Conservation (phyloP, 2,113 vertebrate species). For the Ctenomys sociabilis region DNA sequence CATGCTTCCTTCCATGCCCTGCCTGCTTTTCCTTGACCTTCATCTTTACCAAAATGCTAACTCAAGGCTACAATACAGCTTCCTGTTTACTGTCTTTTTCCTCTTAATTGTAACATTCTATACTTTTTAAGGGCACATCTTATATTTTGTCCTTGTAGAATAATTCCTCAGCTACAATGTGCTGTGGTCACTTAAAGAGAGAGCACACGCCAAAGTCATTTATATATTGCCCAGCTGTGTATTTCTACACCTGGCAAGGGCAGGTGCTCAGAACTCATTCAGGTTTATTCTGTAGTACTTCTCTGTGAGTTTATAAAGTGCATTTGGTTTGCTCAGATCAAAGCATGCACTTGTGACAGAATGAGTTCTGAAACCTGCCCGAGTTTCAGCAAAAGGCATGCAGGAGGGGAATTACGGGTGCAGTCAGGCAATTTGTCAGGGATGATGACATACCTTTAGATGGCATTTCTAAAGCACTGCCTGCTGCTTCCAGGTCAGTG, state of each 20-base stretch:
- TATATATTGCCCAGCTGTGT: background rate
- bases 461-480: background rate
- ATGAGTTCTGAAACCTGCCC: background rate
- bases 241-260: background rate
- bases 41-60: background rate
- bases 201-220: background rate
- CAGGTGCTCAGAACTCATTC: background rate
- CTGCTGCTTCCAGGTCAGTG: background rate
- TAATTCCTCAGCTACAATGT: background rate
- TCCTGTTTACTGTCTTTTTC: background rate
- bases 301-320: constrained; percentile 8
- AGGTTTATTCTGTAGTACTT: background rate
- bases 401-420: background rate
- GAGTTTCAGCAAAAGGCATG: background rate
- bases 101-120: background rate
- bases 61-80: background rate
- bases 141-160: background rate
- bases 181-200: background rate
- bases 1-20: background rate
- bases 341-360: background rate
- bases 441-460: background rate
- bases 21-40: background rate
- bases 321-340: background rate
- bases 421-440: background rate
- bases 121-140: background rate